These are phyloP conservation scores for Atractosteus spatula DNA, from an alignment of 2,113 vertebrate genomes.

Conservation along the genomic window DNA sequence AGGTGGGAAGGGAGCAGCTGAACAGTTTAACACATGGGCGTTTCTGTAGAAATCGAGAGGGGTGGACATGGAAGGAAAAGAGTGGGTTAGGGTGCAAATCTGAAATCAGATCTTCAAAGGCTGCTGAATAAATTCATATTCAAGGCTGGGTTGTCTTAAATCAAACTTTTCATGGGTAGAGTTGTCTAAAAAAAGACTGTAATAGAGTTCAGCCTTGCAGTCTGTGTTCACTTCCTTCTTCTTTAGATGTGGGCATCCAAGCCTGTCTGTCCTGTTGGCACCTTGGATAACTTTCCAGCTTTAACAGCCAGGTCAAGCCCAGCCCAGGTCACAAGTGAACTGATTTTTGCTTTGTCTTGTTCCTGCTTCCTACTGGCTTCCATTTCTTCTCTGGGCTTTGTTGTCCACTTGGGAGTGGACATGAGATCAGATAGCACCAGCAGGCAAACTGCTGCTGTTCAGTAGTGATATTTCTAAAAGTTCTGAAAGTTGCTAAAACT, in stretches of 20 bases:
- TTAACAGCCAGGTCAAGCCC: neutral
- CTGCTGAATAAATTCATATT: constrained; percentile 42
- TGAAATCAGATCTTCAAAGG: constrained; percentile 54
- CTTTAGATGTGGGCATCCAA: constrained; percentile 35
- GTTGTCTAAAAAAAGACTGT: constrained; percentile 19
- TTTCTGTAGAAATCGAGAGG: constrained; percentile 27
- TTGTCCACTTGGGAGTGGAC: too few relatives aligned
- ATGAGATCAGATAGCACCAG: too few relatives aligned
- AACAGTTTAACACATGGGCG: constrained; percentile 50
- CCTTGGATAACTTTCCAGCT: constrained; percentile 34
- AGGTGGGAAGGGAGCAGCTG: constrained; percentile 32
- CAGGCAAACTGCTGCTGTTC: too few relatives aligned
- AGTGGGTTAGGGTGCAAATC: constrained; percentile 13
- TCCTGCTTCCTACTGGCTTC: constrained; percentile 12
- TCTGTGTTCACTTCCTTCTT: constrained; percentile 33
- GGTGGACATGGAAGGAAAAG: constrained; percentile 26
- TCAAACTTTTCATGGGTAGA: constrained; percentile 30
- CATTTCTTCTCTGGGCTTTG: too few relatives aligned
- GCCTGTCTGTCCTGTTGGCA: constrained; percentile 34
- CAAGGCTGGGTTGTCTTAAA: constrained; percentile 34
- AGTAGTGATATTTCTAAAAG: too few relatives aligned
- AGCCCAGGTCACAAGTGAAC: constrained; percentile 18
- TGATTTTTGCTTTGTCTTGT: too few relatives aligned
- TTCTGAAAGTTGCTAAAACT: too few relatives aligned
- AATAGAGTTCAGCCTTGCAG: constrained; percentile 21